Evolutionary conservation across 2,888 invertebrate genomes (phyloP).

Genomic region (Drosophila quasianomalipes): DNA sequence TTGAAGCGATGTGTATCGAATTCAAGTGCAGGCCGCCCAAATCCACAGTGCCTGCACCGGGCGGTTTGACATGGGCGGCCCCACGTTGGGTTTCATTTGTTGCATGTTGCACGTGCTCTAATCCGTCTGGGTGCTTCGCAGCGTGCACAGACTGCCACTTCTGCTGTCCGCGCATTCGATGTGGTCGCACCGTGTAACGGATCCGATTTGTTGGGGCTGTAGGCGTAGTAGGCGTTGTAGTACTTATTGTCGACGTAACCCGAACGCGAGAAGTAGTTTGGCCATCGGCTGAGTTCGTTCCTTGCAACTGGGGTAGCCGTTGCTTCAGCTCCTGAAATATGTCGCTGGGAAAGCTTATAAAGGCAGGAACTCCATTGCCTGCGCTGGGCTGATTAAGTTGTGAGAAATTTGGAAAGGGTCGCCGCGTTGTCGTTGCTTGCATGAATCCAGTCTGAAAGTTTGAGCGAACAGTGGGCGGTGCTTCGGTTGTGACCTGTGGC

Average conservation of each 20-base stretch:
- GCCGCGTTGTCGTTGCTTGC: conserved; percentile 80
- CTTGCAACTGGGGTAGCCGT: conserved; percentile 64
- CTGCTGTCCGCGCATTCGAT: conserved; percentile 85
- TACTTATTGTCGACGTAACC: conserved; percentile 49
- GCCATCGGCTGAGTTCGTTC: conserved; percentile 19
- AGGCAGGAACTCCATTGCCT: conserved; percentile 81
- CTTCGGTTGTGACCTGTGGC: conserved; percentile 58
- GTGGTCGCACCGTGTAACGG: conserved; percentile 85
- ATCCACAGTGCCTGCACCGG: conserved; percentile 52
- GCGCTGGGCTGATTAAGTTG: conserved; percentile 58
- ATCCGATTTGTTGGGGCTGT: conserved; percentile 57
- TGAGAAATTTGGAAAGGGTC: conserved; percentile 76
- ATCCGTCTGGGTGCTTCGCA: conserved; percentile 82
- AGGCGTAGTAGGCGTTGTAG: conserved; percentile 81
- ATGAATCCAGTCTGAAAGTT: conserved; percentile 78
- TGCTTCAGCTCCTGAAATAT: conserved; percentile 84
- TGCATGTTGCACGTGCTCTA: conserved; percentile 38
- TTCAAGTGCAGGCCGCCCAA: conserved; percentile 70
- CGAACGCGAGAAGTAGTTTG: conserved; percentile 16
- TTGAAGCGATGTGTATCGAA: conserved; percentile 67
- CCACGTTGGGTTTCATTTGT: conserved; percentile 72
- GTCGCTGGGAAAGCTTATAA: conserved; percentile 85
- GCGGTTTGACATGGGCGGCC: conserved; percentile 54
- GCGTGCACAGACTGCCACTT: conserved; percentile 84
- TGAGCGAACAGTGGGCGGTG: conserved; percentile 40